Conservation (phyloP, 1,140 invertebrate genomes). For the Argopecten irradians region DNA sequence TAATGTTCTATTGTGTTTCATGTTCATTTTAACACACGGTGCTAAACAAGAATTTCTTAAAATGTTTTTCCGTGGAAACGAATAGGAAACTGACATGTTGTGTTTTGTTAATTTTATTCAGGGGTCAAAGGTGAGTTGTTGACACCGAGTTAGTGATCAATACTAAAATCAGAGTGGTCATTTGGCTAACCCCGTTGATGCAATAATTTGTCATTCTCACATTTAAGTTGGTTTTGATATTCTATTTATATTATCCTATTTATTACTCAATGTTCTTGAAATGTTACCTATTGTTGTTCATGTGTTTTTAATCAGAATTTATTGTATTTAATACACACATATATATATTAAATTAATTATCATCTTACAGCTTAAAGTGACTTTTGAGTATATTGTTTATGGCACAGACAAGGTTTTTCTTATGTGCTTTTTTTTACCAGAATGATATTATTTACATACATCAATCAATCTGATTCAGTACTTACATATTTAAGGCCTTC, state of each 20-base stretch:
- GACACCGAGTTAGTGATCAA: not conserved
- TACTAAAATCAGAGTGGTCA: not conserved
- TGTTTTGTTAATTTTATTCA: not conserved
- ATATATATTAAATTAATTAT: not conserved
- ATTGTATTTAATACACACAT: not conserved
- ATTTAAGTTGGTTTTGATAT: not conserved
- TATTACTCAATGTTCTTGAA: too few species aligned
- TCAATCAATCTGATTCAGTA: too few species aligned
- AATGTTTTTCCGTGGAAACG: too few species aligned
- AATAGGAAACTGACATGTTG: not conserved
- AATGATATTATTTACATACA: too few species aligned
- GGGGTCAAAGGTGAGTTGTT: conserved; percentile 20
- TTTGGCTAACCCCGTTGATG: not conserved
- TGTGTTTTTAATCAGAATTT: not conserved
- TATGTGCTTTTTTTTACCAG: conserved; percentile 11
- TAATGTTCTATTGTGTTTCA: too few species aligned
- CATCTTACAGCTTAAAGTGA: not conserved
- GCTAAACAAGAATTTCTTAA: too few species aligned
- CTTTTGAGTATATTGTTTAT: not conserved
- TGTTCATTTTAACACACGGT: too few species aligned
- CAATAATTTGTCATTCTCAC: not conserved
- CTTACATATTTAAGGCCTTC: too few species aligned
- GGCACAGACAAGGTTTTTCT: not conserved
- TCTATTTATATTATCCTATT: not conserved
- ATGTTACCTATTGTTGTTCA: not conserved